Base-by-base conservation (phyloP, 2,113 vertebrate genomes). In the Halichoeres trimaculatus region DNA sequence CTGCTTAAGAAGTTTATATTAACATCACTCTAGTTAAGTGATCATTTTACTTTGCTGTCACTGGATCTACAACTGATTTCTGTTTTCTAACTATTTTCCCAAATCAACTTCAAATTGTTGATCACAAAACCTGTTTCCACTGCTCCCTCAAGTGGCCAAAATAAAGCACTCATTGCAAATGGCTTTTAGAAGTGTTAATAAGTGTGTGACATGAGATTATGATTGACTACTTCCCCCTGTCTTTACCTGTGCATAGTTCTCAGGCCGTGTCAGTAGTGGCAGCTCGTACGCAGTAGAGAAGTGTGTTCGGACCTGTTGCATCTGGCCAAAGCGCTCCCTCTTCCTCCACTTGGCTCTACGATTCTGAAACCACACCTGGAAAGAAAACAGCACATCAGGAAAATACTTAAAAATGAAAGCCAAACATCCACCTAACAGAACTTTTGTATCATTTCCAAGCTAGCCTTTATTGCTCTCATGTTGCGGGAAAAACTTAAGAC, bases 341-440 rank as follows among this genome's bases (percentile, higher is more conserved):
- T 98, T 98, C 82, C 97, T 95, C 97, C 97, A 98, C 74, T 98
- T 98, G 0, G 97, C 97, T 85, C 97, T 91, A 36, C 97, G 94
- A 88, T 98, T 98, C 92, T 98, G 97, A 84, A 98, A 98, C 97
- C 97, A 98, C 77, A 98, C 97, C 97, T 98, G 69, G 40, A 54
- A 83, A 74, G 55, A 74, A 81, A 78, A 48, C 38, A 53, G 26
- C 17, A 43, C 45, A 65, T 86, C 54, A 86, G 36, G 56, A 66
- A 59, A 57, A 22, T 20, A 34, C 38, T 30, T 70, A 41, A 50
- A 30, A 76, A 73, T 20, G 24, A 17, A 56, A 26, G 12, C 8
- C 70, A 68, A 26, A 12, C 38, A 35, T 30, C 53, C 40, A 40
- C 52, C 24, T 69, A 68, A 58, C 35, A 66, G 57, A 76, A 65